Base-by-base conservation (phyloP, 2,888 invertebrate species). In the Trilocha varians region DNA sequence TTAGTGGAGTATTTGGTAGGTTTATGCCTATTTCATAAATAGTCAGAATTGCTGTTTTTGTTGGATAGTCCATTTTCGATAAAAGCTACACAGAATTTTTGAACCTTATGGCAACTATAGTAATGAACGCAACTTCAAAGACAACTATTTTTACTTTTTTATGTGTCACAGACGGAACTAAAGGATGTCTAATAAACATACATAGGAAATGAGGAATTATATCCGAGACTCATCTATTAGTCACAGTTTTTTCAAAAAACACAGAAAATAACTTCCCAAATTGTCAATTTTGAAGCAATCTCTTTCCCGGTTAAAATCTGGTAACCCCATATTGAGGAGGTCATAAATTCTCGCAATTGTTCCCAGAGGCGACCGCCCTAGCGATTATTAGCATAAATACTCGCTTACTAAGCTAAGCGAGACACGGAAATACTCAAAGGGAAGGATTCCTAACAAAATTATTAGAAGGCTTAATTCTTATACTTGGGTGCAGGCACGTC, bases 341-440 rank as follows among this genome's bases (percentile, higher is more conserved):
- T 57, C 65, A 70, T 77, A 75, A 77, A 75, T 74, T 73, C 68
- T 57, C 53, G 54, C 65, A 65, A 75, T 69, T 62, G 71, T 61
- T 64, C 68, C 68, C 71, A 47, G 43, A 54, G 60, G 64, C 57
- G 53, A 50, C 53, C 53, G 53, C 57, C 55, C 59, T 52, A 49
- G 58, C 48, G 53, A 49, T 59, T 64, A 73, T 76, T 75, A 70
- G 69, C 75, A 75, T 75, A 74, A 74, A 71, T 67, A 72, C 62
- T 52, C 70, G 59, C 69, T 75, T 76, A 69, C 66, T 65, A 74
- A 53, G 73, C 73, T 58, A 55, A 63, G 58, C 65, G 69, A 47
- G 25, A 3, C 11, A 25, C 25, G 25, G 6, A 25, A 25, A 25
- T 25, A 11, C 25, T 25, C 25, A 25, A 25, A 25, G 25, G 25